Conservation (phyloP, 1,140 invertebrate species). For the Penaeus indicus region DNA sequence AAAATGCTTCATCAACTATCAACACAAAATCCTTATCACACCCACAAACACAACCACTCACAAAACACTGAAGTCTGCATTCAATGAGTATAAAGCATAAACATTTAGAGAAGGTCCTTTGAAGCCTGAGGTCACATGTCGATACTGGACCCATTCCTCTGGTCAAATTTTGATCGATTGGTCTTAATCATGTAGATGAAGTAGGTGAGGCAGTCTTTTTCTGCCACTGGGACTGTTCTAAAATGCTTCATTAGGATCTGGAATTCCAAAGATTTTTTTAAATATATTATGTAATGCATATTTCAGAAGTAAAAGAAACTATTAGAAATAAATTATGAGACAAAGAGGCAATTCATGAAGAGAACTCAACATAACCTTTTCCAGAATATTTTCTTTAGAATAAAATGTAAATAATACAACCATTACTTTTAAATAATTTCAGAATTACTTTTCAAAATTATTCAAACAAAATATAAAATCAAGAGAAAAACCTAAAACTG, state of each 20-base stretch:
- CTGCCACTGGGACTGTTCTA: conserved; percentile 90
- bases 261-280: conserved; percentile 68
- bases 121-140: conserved; percentile 53
- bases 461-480: conserved; percentile 1
- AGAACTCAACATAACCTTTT: no score
- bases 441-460: background rate
- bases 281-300: background rate
- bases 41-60: background rate
- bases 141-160: conserved; percentile 73
- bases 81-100: background rate
- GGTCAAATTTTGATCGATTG: conserved; percentile 92
- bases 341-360: no score
- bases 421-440: background rate
- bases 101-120: background rate
- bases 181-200: conserved; percentile 98
- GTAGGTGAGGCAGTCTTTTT: conserved; percentile 95
- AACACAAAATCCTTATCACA: no score
- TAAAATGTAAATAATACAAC: no score
- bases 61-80: background rate
- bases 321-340: no score
- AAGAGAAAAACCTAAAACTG: no score
- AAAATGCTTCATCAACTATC: no score
- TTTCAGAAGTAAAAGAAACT: no score
- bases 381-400: no score
- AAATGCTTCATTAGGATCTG: conserved; percentile 95